Percentiles rank a stretch among this genome's conserved stretches.
These are phyloP conservation scores for Parapristionchus giblindavisi DNA, from an alignment of 2,888 invertebrate species.

Conservation along the genomic window DNA sequence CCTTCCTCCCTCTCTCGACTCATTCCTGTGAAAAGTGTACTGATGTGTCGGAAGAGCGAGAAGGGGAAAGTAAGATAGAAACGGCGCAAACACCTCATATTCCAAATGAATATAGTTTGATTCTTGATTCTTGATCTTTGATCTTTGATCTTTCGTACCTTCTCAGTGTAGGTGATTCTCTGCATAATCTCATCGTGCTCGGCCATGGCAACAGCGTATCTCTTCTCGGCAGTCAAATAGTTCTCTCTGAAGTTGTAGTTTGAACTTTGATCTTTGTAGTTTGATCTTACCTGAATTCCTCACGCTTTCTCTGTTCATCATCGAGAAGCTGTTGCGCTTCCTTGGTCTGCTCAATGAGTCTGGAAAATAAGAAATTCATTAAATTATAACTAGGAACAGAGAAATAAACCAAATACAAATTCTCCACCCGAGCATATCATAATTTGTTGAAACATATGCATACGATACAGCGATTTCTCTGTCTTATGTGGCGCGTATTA, in stretches of 20 bases:
- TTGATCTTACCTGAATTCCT: slow-evolving; percentile 80
- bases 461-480: not conserved
- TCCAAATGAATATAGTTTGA: too few relatives aligned
- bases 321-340: slow-evolving; percentile 75
- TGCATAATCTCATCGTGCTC: slow-evolving; percentile 63
- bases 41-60: too few relatives aligned
- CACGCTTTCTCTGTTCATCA: slow-evolving; percentile 96
- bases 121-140: too few relatives aligned
- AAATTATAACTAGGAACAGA: not conserved
- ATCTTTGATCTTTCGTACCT: slow-evolving; percentile 26
- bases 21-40: not conserved
- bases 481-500: not conserved
- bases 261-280: not conserved
- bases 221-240: slow-evolving; percentile 66
- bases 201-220: slow-evolving; percentile 59
- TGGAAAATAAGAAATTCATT: not conserved
- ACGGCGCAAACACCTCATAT: too few relatives aligned
- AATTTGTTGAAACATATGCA: not conserved
- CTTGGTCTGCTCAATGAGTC: slow-evolving; percentile 72
- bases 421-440: too few relatives aligned
- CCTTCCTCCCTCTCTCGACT: not conserved
- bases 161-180: slow-evolving; percentile 56
- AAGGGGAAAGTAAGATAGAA: too few relatives aligned
- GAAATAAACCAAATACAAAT: not conserved
- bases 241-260: slow-evolving; percentile 55